These are phyloP conservation scores for Netelia fuscicornis DNA, from an alignment of 2,888 invertebrate genomes.

Conservation along the genomic window DNA sequence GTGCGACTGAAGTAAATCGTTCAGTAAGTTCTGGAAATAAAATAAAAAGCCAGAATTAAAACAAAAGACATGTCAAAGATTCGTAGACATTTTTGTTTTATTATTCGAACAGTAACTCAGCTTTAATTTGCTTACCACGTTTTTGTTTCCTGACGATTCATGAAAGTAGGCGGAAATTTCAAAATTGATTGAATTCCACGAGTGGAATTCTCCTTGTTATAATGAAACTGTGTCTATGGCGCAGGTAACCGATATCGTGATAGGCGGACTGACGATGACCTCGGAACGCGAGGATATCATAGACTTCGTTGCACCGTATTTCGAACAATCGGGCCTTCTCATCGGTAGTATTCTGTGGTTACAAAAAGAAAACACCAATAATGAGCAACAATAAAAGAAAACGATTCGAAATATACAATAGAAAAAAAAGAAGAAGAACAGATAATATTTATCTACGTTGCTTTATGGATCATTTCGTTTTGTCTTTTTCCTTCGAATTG, in stretches of 20 bases:
- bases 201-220: neutral
- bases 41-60: neutral
- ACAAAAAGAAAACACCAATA: slow-evolving; percentile 14
- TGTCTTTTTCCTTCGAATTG: neutral
- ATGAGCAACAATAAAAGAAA: neutral
- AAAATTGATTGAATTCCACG: too few species aligned
- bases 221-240: slow-evolving; percentile 56
- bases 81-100: neutral
- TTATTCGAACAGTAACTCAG: neutral
- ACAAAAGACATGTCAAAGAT: neutral
- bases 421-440: neutral
- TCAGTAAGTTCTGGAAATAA: neutral
- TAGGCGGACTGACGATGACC: slow-evolving; percentile 95
- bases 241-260: slow-evolving; percentile 93
- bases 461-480: neutral
- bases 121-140: neutral
- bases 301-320: slow-evolving; percentile 96
- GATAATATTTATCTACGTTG: neutral
- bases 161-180: neutral
- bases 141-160: neutral
- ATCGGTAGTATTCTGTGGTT: slow-evolving; percentile 87
- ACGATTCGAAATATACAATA: neutral
- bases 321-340: slow-evolving; percentile 95
- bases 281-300: slow-evolving; percentile 95
- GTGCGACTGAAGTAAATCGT: neutral